A percentile compares a stretch with the other conserved stretches of the same genome.
Evolutionary conservation across 2,113 vertebrate species (phyloP).

Genomic region (Thalassarche chlororhynchos): DNA sequence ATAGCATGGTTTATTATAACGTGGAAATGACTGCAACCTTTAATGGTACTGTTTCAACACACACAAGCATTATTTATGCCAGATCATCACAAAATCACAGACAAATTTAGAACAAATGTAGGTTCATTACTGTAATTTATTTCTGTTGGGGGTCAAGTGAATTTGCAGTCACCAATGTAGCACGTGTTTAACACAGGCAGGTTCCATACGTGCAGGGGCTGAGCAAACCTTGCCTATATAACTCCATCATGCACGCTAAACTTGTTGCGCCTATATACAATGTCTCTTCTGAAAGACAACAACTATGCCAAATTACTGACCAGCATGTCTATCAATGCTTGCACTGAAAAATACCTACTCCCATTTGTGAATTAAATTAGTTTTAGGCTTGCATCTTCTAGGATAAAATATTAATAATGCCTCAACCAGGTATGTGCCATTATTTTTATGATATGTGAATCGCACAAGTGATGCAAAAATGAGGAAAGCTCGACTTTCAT

Average conservation of each 20-base stretch:
- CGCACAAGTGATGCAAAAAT: not conserved
- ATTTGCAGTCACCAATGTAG: not conserved
- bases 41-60: not conserved
- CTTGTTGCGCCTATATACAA: not conserved
- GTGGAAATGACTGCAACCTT: not conserved
- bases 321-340: not conserved
- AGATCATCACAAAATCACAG: not conserved
- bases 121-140: not conserved
- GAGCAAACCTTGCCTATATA: not conserved
- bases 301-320: not conserved
- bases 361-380: not conserved
- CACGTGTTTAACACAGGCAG: not conserved
- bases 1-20: not conserved
- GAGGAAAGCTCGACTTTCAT: not conserved
- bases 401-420: not conserved
- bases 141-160: not conserved
- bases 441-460: not conserved
- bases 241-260: not conserved
- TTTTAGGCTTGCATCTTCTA: not conserved
- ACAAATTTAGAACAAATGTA: not conserved
- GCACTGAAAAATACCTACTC: not conserved
- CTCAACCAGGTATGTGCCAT: not conserved
- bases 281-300: not conserved
- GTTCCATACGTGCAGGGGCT: not conserved
- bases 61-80: not conserved